Conservation (phyloP, 2,113 vertebrate species). For the Eublepharis macularius region DNA sequence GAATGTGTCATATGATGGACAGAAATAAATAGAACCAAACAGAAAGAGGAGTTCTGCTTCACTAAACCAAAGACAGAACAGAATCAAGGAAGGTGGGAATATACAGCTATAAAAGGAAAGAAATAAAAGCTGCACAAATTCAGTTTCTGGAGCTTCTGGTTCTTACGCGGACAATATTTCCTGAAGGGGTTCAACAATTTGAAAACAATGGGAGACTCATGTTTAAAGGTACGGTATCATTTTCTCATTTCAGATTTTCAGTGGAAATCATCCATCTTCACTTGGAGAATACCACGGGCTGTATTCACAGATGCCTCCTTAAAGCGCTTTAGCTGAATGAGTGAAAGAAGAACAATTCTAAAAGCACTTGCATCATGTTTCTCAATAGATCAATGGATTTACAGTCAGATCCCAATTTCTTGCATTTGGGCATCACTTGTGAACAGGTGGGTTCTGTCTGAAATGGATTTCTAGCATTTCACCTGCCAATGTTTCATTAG, state of each 20-base stretch:
- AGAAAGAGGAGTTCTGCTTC: neutral
- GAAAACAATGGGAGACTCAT: conserved; percentile 56
- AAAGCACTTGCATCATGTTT: no score
- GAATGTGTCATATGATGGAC: neutral
- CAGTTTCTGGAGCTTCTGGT: neutral
- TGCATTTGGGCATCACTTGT: no score
- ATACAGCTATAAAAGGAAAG: neutral
- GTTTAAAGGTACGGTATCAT: conserved; percentile 59
- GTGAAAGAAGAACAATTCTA: no score
- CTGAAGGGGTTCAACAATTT: neutral
- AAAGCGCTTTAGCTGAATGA: no score
- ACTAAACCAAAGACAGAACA: neutral
- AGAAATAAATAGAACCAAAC: conserved; percentile 16
- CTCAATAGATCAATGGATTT: no score
- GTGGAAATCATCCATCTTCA: neutral
- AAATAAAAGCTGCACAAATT: neutral
- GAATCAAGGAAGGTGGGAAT: neutral
- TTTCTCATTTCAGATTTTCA: conserved; percentile 24
- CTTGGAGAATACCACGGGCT: no score
- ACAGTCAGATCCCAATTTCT: no score
- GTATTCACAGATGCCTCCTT: no score
- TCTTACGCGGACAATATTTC: neutral
- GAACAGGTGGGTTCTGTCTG: no score
- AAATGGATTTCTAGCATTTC: no score
- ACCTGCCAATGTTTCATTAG: no score